These are phyloP conservation scores for Bombus impatiens DNA, from an alignment of 1,140 invertebrate genomes.

Conservation along the genomic window DNA sequence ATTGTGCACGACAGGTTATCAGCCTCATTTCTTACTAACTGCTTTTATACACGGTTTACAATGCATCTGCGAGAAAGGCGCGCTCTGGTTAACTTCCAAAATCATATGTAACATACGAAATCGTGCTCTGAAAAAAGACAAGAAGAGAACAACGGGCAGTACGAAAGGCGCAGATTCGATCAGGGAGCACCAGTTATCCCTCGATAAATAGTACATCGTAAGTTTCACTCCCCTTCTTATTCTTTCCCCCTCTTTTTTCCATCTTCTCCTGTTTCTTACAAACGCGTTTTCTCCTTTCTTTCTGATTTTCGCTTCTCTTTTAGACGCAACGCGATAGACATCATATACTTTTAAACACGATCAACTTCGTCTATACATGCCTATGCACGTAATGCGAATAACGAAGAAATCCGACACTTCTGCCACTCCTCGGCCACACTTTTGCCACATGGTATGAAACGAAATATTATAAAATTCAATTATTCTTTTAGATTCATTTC, in stretches of 20 bases:
- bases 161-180: no score
- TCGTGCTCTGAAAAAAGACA: constrained; percentile 78
- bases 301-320: not conserved
- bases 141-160: constrained; percentile 1
- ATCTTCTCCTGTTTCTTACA: not conserved
- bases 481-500: not conserved
- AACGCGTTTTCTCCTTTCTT: not conserved
- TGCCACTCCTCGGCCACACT: not conserved
- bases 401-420: not conserved
- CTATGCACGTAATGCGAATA: not conserved
- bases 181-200: not conserved
- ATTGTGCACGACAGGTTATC: constrained; percentile 89
- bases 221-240: no score
- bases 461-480: not conserved
- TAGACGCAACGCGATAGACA: not conserved
- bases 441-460: not conserved
- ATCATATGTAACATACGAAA: constrained; percentile 85
- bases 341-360: no score
- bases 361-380: no score
- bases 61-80: constrained; percentile 82
- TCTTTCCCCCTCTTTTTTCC: not conserved
- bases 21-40: constrained; percentile 88
- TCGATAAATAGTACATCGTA: not conserved
- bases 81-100: constrained; percentile 84
- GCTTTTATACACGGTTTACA: constrained; percentile 82